Conservation (phyloP, 2,113 vertebrate genomes). For the Limanda limanda region DNA sequence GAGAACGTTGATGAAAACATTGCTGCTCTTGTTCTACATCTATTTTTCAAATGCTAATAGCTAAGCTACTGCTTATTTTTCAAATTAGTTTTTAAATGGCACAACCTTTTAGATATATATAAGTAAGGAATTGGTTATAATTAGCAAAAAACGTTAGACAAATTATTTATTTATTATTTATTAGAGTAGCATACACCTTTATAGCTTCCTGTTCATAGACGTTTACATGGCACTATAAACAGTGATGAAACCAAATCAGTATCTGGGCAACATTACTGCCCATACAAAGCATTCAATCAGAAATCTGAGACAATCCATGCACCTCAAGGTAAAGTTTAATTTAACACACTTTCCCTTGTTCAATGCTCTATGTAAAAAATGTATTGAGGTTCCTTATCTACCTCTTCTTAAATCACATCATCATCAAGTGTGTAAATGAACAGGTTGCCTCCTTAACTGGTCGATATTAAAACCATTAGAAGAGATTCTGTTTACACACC, state of each 20-base stretch:
- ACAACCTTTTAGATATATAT: neutral
- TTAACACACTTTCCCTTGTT: neutral
- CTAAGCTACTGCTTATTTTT: too few species aligned
- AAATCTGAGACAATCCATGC: conserved; percentile 1
- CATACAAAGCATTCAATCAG: neutral
- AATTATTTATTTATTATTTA: neutral
- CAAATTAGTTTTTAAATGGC: conserved; percentile 18
- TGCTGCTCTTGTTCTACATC: neutral
- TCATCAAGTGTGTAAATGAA: neutral
- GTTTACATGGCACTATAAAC: too few species aligned
- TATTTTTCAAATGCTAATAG: too few species aligned
- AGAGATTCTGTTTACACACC: too few species aligned
- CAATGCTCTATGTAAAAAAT: neutral
- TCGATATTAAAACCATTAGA: too few species aligned
- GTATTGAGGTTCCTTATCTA: neutral
- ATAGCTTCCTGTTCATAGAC: neutral
- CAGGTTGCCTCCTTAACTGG: too few species aligned
- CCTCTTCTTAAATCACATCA: neutral
- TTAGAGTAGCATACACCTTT: neutral
- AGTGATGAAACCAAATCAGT: neutral
- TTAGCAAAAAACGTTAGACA: neutral
- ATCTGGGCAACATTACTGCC: neutral
- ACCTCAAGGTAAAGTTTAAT: neutral
- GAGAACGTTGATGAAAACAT: conserved; percentile 16
- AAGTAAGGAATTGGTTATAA: neutral